Base-by-base conservation (phyloP, 2,888 invertebrate species). In the Emesis castigata region DNA sequence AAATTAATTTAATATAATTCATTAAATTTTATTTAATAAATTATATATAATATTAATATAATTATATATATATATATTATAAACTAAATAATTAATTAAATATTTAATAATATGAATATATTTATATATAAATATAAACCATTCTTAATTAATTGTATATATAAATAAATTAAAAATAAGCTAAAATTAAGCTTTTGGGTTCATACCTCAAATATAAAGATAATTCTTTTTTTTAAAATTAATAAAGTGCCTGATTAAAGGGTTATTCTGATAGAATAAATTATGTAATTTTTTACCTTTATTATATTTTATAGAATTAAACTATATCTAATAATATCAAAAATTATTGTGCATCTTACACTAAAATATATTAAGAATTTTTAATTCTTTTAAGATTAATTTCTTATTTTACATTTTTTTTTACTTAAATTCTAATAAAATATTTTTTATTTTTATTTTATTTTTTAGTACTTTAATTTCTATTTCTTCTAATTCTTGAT, bases 281-380 rank as follows among this genome's bases (percentile, higher is more conserved):
- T 91, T 81, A 93, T 89, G 92, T 92, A 93, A 77, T 72, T 73
- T 79, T 84, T 86, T 93, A 93, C 91, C 96, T 96, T 96, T 96
- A 96, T 96, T 96, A 96, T 90, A 96, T 94, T 93, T 96, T 95
- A 95, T 94, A 96, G 96, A 96, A 95, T 96, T 91, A 96, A 96
- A 96, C 96, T 96, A 96, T 94, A 95, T 83, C 96, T 92, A 89
- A 93, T 95, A 96, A 91, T 91, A 94, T 96, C 96, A 96, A 96
- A 96, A 96, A 94, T 91, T 96, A 94, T 92, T 92, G 95, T 96
- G 96, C 96, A 90, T 96, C 95, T 81, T 96, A 96, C 96, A 96
- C 95, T 93, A 96, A 96, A 96, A 96, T 96, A 95, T 74, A 75
- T 44, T 69, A 86, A 89, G 87, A 22, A 68, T 78, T 85, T 74